phyloP scores from a whole-genome alignment of 2,797 vertebrate species.

The Rhynchotus rufescens region DNA sequence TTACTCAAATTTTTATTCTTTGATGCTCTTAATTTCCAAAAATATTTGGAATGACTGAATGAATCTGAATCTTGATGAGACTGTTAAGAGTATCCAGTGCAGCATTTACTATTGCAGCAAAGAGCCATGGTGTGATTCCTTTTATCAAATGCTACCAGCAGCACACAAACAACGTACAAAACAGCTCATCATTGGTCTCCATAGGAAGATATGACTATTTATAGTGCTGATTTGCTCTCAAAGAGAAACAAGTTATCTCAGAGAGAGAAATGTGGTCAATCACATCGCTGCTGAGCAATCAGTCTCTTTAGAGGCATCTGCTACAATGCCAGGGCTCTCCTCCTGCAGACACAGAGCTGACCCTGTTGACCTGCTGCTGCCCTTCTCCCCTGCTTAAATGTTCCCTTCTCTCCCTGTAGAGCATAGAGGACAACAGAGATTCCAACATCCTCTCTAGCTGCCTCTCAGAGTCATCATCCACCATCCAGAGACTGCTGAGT shows the following conservation, averaged over 20 bases:
- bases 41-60: constrained; percentile 42
- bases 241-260: neutral
- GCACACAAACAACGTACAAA: constrained; percentile 44
- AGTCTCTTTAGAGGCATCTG: neutral
- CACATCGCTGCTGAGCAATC: neutral
- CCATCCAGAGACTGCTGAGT: neutral
- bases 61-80: constrained; percentile 57
- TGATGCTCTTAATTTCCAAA: constrained; percentile 50
- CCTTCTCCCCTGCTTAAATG: neutral
- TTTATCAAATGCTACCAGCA: constrained; percentile 46
- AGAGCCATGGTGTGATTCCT: constrained; percentile 46
- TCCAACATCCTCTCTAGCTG: neutral
- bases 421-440: neutral
- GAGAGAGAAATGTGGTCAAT: neutral
- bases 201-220: constrained; percentile 31
- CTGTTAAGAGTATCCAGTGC: constrained; percentile 25
- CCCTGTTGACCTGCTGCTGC: neutral
- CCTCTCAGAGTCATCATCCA: neutral
- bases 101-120: constrained; percentile 26
- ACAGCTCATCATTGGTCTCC: constrained; percentile 37
- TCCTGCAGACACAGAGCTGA: neutral
- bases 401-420: neutral
- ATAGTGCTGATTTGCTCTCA: constrained; percentile 21
- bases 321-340: neutral
- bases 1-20: constrained; percentile 55